Evolutionary conservation across 2,113 vertebrate genomes (phyloP).

Genomic region (Thymallus thymallus): DNA sequence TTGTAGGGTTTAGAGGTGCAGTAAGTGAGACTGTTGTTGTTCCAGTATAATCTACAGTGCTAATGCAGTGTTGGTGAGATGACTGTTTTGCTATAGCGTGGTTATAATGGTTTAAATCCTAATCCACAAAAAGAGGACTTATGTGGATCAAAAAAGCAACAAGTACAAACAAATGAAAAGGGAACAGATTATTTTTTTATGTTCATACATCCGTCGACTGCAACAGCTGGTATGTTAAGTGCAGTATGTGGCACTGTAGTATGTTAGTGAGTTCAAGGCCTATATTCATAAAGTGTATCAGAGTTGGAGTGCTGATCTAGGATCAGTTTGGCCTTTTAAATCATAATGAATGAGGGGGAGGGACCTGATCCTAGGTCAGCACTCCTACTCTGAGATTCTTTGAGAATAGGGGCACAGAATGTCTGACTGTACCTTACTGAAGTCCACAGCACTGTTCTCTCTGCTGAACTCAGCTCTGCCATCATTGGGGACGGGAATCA

Average conservation of each 20-base stretch:
- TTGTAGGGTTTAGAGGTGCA: slow-evolving; percentile 17
- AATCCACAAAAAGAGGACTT: slow-evolving; percentile 35
- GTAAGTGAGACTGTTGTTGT: slow-evolving; percentile 1
- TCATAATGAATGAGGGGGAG: not conserved
- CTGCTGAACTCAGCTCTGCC: slow-evolving; percentile 84
- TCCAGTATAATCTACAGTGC: slow-evolving; percentile 5
- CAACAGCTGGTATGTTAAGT: too few species aligned
- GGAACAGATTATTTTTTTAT: too few species aligned
- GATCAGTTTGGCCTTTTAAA: too few species aligned
- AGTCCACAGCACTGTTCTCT: slow-evolving; percentile 93
- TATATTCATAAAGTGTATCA: too few species aligned
- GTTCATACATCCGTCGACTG: too few species aligned
- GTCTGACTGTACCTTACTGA: slow-evolving; percentile 85
- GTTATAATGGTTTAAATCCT: slow-evolving; percentile 61
- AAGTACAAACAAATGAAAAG: too few species aligned
- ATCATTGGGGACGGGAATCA: slow-evolving; percentile 79
- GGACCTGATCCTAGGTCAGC: not conserved
- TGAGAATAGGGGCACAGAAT: too few species aligned
- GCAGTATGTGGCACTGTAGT: too few species aligned
- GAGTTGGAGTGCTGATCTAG: too few species aligned
- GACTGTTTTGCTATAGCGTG: not conserved
- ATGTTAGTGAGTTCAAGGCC: too few species aligned
- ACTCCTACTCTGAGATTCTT: too few species aligned
- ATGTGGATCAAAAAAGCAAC: not conserved
- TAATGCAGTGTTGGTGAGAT: slow-evolving; percentile 3